Evolutionary conservation across 2,797 vertebrate genomes (phyloP).

Genomic region (Allobates femoralis): DNA sequence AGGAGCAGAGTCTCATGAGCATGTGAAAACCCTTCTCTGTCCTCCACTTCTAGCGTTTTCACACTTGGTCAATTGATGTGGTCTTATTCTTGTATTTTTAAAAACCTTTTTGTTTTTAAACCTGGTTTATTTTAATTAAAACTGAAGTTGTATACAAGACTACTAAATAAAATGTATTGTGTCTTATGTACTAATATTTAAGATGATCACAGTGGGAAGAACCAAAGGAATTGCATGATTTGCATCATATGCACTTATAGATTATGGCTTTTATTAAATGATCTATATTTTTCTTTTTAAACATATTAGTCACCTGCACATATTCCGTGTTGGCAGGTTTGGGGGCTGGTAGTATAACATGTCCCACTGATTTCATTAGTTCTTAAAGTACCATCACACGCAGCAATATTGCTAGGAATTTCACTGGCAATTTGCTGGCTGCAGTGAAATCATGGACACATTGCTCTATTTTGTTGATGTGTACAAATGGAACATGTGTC

Average conservation of each 20-base stretch:
- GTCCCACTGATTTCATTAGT: background rate
- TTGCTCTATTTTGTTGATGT: too few relatives aligned
- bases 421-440: too few relatives aligned
- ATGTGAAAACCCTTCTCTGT: conserved; percentile 21
- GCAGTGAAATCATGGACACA: too few relatives aligned
- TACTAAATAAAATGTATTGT: conserved; percentile 58
- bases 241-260: conserved; percentile 22
- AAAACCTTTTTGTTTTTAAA: conserved; percentile 20
- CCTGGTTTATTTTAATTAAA: conserved; percentile 42
- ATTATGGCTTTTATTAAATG: background rate
- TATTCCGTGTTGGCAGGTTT: background rate
- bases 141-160: conserved; percentile 47
- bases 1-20: conserved; percentile 1
- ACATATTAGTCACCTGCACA: background rate
- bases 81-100: conserved; percentile 8
- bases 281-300: too few relatives aligned
- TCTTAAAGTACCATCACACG: too few relatives aligned
- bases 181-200: conserved; percentile 44
- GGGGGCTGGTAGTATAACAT: background rate
- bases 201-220: conserved; percentile 7
- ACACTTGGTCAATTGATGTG: background rate
- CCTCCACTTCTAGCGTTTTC: background rate
- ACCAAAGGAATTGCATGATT: conserved; percentile 37
- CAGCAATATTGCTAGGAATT: too few relatives aligned
- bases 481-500: too few relatives aligned